phyloP scores from a whole-genome alignment of 1,140 invertebrate genomes.

The Bombus ignitus region DNA sequence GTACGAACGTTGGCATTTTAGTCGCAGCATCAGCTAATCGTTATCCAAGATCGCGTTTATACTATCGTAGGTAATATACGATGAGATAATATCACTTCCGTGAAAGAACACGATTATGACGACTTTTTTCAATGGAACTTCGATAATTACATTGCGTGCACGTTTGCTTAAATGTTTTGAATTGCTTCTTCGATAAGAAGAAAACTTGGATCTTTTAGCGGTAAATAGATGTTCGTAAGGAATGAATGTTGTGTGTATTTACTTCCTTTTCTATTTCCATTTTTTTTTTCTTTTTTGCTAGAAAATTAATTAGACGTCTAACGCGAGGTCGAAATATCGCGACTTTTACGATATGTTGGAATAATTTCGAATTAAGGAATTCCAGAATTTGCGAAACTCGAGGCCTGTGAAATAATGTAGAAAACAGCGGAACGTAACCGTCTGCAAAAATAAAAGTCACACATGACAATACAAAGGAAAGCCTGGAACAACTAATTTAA shows the following conservation, averaged over 20 bases:
- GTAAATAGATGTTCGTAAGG: too few species aligned
- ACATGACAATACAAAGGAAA: background rate
- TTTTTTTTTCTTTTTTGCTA: background rate
- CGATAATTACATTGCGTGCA: too few species aligned
- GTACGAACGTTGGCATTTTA: slow-evolving; percentile 36
- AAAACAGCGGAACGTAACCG: too few species aligned
- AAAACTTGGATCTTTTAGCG: too few species aligned
- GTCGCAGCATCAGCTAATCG: slow-evolving; percentile 30
- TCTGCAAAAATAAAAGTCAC: background rate
- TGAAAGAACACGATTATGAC: too few species aligned
- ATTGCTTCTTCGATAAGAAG: too few species aligned
- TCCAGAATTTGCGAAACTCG: too few species aligned
- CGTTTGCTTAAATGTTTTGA: too few species aligned
- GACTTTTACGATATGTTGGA: background rate
- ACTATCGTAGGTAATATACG: slow-evolving; percentile 8
- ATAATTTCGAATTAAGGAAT: background rate
- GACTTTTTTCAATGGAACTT: too few species aligned
- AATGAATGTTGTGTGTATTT: background rate
- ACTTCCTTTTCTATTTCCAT: background rate
- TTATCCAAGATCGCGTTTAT: slow-evolving; percentile 8
- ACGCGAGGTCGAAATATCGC: background rate
- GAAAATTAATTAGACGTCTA: background rate
- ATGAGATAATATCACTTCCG: too few species aligned
- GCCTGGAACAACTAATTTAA: too few species aligned
- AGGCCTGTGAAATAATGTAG: too few species aligned